Evolutionary conservation across 2,797 vertebrate species (phyloP), one percentile per base, ranked within the genome.

Genomic region (Pantherophis alleghaniensis): DNA sequence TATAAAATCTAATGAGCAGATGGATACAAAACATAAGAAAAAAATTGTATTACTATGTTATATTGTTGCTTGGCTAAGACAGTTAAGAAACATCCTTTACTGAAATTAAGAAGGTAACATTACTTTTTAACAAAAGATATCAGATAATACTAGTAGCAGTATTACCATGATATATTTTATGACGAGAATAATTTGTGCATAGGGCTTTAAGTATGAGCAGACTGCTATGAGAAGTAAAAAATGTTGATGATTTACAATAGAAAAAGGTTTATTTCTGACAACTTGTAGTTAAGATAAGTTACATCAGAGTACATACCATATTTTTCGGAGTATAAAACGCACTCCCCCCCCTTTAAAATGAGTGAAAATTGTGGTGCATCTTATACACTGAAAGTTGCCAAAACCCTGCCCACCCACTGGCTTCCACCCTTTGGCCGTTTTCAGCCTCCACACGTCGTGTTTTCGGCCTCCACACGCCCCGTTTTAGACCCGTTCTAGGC

Each of bases 221-320:
- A 90, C 91, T 28, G 87, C 87, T 87, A 22, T 87, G 56, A 87
- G 93, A 32, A 0, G 91, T 14, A 87, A 56, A 28, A 4, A 60
- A 94, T 94, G 93, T 63, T 55, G n/a, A 0, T 0, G 0, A 0
- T 4, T 91, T 66, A 53, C 10, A 20, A 79, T 32, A 57, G 1
- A 14, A 86, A 92, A 95, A 87, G 1, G n/a, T 87, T 86, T 79
- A 66, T 63, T 61, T 47, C 47, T 56, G 86, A 83, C 18, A 26
- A 92, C 95, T 93, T 47, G 92, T 86, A 63, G 63, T 92, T 89
- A 90, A 87, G 93, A 37, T 88, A 91, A 93, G 63, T 55, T 18
- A 22, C 74, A 59, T 28, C 87, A 87, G 88, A 93, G 88, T 88
- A 87, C 86, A 63, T 86, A 53, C 51, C 51, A 2, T 53, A 10